Evolutionary conservation across 2,797 vertebrate genomes (phyloP).

Genomic region (Nasua narica): DNA sequence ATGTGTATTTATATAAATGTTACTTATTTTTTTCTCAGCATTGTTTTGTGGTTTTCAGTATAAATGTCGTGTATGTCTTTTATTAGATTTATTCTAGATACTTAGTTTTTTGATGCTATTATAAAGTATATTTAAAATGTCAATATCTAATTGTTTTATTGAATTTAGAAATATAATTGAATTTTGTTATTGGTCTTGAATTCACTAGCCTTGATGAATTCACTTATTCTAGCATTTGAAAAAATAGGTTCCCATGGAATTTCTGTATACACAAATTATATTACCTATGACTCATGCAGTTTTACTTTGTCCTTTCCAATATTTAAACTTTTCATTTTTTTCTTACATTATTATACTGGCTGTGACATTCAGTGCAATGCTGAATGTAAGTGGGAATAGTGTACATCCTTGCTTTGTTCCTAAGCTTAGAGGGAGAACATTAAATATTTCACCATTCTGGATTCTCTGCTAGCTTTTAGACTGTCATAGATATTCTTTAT

Average conservation of each 20-base stretch:
- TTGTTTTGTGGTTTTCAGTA: neutral
- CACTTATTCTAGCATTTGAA: neutral
- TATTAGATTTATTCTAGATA: neutral
- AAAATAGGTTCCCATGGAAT: neutral
- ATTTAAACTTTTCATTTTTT: neutral
- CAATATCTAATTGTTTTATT: neutral
- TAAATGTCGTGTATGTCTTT: neutral
- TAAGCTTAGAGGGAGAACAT: neutral
- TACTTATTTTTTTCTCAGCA: neutral
- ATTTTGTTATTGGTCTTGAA: neutral
- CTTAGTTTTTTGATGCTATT: neutral
- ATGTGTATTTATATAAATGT: neutral
- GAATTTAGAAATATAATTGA: neutral
- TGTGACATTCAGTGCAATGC: neutral
- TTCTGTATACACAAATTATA: neutral
- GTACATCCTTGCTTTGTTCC: neutral
- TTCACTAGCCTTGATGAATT: neutral
- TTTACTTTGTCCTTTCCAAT: neutral
- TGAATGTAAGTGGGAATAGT: neutral
- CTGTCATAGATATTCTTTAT: neutral
- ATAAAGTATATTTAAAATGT: neutral
- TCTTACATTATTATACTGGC: neutral
- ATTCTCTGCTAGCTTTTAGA: neutral
- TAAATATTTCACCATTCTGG: neutral
- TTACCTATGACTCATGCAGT: neutral